Evolutionary conservation across 2,888 invertebrate genomes (phyloP).

Genomic region (Marronus borbonicus): DNA sequence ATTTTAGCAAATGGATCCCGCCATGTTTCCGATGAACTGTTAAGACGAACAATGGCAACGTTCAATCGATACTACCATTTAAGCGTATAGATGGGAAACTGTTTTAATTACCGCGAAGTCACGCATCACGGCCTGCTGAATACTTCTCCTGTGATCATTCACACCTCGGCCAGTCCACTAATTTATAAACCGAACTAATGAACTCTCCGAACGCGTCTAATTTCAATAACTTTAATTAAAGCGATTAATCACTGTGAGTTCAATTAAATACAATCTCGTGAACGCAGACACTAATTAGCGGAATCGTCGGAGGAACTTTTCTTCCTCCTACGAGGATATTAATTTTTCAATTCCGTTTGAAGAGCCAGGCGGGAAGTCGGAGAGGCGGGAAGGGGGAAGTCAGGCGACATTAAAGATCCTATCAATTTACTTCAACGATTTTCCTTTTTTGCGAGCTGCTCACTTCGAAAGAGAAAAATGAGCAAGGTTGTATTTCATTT

Average conservation of each 20-base stretch:
- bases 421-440: constrained; percentile 39
- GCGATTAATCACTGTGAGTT: constrained; percentile 62
- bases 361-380: too few species aligned
- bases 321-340: constrained; percentile 29
- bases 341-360: constrained; percentile 31
- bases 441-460: not conserved
- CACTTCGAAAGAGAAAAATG: not conserved
- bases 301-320: constrained; percentile 31
- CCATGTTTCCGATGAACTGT: constrained; percentile 11
- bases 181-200: constrained; percentile 62
- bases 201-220: constrained; percentile 60
- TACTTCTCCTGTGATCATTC: constrained; percentile 53
- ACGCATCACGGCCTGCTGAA: constrained; percentile 46
- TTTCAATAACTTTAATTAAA: constrained; percentile 66
- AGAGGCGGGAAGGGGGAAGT: too few species aligned
- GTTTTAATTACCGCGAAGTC: constrained; percentile 49
- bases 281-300: constrained; percentile 43
- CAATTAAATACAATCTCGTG: constrained; percentile 51
- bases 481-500: not conserved
- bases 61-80: constrained; percentile 41
- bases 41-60: constrained; percentile 35
- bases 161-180: constrained; percentile 59
- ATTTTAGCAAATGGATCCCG: not conserved
- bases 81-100: constrained; percentile 43
- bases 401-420: constrained; percentile 20